These are phyloP conservation scores for Drosophila punjabiensis DNA, from an alignment of 1,140 invertebrate species.

Conservation along the genomic window DNA sequence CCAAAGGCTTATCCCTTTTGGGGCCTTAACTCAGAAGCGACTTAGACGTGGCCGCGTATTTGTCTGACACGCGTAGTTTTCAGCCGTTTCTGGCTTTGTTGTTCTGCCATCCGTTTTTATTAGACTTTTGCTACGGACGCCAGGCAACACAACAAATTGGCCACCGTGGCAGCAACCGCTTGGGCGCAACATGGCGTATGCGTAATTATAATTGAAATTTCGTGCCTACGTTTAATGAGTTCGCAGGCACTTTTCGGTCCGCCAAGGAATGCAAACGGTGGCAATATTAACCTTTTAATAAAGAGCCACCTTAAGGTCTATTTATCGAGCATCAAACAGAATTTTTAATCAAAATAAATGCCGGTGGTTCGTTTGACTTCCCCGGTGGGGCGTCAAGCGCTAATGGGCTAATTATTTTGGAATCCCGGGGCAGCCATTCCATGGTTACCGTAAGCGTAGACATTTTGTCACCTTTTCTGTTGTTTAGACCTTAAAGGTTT, in stretches of 20 bases:
- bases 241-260: constrained; percentile 39
- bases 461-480: background rate
- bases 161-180: constrained; percentile 56
- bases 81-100: background rate
- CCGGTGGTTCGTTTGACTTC: constrained; percentile 9
- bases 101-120: constrained; percentile 11
- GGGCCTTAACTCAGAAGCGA: constrained; percentile 16
- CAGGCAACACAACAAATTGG: constrained; percentile 73
- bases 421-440: background rate
- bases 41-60: constrained; percentile 38
- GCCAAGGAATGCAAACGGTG: constrained; percentile 28
- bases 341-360: constrained; percentile 53
- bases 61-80: constrained; percentile 49
- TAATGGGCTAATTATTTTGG: constrained; percentile 27
- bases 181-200: constrained; percentile 64
- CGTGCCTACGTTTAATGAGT: constrained; percentile 64
- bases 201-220: constrained; percentile 80
- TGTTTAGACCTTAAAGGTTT: background rate
- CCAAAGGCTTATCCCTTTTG: constrained; percentile 32
- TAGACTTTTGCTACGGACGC: constrained; percentile 40
- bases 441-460: background rate
- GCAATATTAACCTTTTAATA: constrained; percentile 65
- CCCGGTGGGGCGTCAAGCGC: constrained; percentile 1
- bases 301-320: constrained; percentile 40
- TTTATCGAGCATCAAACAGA: constrained; percentile 52